These are phyloP conservation scores for Morinoia aosen DNA, from an alignment of 2,888 invertebrate genomes.

Conservation along the genomic window DNA sequence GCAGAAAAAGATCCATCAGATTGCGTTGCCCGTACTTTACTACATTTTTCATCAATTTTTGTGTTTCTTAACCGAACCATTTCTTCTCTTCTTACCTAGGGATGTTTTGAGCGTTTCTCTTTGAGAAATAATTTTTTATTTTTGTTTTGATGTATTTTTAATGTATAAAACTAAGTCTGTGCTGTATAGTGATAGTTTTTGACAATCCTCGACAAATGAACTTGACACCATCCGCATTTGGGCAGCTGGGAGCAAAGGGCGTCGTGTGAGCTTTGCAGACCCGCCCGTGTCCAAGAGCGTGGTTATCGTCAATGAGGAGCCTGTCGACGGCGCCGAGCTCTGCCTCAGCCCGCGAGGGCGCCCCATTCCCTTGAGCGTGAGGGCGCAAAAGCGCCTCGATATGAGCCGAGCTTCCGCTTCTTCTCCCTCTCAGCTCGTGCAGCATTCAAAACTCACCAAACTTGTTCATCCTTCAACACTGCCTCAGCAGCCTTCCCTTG, in stretches of 20 bases:
- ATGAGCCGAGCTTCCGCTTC: slow-evolving; percentile 60
- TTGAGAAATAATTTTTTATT: no score
- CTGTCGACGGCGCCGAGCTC: not conserved
- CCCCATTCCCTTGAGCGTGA: slow-evolving; percentile 53
- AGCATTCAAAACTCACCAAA: slow-evolving; percentile 6
- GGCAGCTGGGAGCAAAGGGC: slow-evolving; percentile 58
- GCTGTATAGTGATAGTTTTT: not conserved
- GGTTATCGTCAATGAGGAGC: slow-evolving; percentile 62
- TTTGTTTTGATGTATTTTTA: not conserved
- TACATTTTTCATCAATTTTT: not conserved
- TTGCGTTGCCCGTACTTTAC: not conserved
- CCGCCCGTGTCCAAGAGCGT: slow-evolving; percentile 68
- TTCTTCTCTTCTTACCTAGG: not conserved
- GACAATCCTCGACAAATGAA: not conserved
- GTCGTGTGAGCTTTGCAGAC: slow-evolving; percentile 67
- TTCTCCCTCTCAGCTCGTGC: not conserved
- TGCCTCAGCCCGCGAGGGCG: slow-evolving; percentile 44
- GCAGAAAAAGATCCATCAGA: not conserved
- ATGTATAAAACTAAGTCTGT: not conserved
- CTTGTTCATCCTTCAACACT: slow-evolving; percentile 12
- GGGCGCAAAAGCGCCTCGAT: slow-evolving; percentile 67
- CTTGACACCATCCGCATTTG: not conserved
- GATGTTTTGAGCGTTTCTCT: no score
- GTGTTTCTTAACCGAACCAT: not conserved
- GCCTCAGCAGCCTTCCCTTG: slow-evolving; percentile 23